These are phyloP conservation scores for Smittia sp. DNA, from an alignment of 2,888 invertebrate genomes.

Conservation along the genomic window DNA sequence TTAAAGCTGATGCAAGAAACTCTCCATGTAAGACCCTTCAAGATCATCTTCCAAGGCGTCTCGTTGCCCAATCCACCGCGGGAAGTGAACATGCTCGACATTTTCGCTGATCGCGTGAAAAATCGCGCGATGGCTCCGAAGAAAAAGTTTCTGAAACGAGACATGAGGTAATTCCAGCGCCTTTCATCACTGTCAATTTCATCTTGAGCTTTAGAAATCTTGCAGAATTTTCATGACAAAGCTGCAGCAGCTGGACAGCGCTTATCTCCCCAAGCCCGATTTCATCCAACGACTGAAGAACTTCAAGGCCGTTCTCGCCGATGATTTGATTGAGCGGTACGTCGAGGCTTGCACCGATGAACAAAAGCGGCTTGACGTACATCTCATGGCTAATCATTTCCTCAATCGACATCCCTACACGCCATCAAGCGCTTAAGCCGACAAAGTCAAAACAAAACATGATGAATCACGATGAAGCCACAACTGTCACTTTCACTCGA, in stretches of 20 bases:
- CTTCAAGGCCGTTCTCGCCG: neutral
- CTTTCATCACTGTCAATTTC: neutral
- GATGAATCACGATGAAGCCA: neutral
- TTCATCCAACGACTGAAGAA: neutral
- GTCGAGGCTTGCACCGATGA: neutral
- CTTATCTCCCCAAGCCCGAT: neutral
- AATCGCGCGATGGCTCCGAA: constrained; percentile 43
- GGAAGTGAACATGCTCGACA: constrained; percentile 40
- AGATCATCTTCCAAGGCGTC: constrained; percentile 42
- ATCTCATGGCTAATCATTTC: constrained; percentile 35
- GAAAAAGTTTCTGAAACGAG: constrained; percentile 1
- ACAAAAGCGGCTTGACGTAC: neutral
- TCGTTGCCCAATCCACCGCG: constrained; percentile 42
- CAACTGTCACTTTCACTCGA: neutral
- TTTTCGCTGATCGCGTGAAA: constrained; percentile 42
- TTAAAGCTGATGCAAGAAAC: neutral
- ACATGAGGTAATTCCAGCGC: constrained; percentile 20
- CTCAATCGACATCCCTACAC: constrained; percentile 15
- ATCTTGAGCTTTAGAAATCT: neutral
- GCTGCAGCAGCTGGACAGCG: neutral
- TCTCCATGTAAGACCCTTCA: neutral
- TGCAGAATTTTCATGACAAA: neutral
- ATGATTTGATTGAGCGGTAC: neutral
- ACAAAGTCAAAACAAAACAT: neutral
- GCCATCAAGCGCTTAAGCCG: neutral